Evolutionary conservation across 1,140 invertebrate species (phyloP), one percentile per base, ranked within the genome.

Genomic region (Lamellibrachia luymesi): DNA sequence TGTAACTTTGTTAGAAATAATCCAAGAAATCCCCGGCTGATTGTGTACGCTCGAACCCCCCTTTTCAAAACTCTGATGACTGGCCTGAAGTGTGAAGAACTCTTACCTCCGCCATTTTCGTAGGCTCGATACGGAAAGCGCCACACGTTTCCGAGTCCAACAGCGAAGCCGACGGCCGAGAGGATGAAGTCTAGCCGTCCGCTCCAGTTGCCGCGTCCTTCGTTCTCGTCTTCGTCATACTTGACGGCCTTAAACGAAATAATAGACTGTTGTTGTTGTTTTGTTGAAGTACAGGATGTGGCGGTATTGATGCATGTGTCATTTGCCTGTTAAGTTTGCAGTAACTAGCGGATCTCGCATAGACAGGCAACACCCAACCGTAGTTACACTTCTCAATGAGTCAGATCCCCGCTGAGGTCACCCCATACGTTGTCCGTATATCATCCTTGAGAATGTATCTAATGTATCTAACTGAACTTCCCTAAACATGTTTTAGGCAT

Each of bases 111-210:
- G 91, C 98, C 98, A 96, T 99, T 98, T 96, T 98, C 98, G 96
- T 98, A 98, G 95, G 98, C 98, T 92, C 98, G 96, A 95, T 98
- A 99, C 25, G 98, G 98, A 97, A 99, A 99, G 17, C 93, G 49
- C 96, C 96, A 96, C 25, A 96, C 95, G 91, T 96, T 96, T 8
- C 96, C 95, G 8, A 96, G 94, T 27, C 95, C 96, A 64, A 96
- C 96, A 90, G 96, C 95, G 93, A 96, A 96, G n/a, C 95, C 95
- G 25, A 96, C 94, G 51, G 95, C 94, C 2, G 96, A 96, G 7
- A 96, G 94, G 50, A 96, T 94, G 94, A 96, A 96, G 92, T 96
- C 96, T 50, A 95, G 94, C 90, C 95, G 95, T 50, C 96, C 95
- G 50, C 94, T 94, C 96, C 96, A 96, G 22, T 95, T 98, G 64